These are phyloP conservation scores for Schizothorax lantsangensis DNA, from an alignment of 2,797 vertebrate species.

Conservation along the genomic window DNA sequence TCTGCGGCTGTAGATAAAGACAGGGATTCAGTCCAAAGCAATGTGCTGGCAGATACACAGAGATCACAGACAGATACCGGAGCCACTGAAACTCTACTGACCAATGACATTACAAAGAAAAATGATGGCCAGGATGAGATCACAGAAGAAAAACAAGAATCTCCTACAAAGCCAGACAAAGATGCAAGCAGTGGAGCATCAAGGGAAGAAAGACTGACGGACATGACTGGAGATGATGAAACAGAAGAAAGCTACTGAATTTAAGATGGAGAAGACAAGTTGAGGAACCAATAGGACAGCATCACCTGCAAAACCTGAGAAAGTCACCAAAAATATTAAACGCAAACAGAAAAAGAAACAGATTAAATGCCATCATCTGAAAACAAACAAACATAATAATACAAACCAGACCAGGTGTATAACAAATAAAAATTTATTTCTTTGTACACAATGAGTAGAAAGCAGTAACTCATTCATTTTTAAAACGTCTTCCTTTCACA, in stretches of 20 bases:
- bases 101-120: constrained; percentile 58
- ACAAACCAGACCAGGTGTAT: constrained; percentile 63
- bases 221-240: constrained; percentile 9
- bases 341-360: constrained; percentile 60
- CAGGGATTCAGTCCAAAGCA: constrained; percentile 49
- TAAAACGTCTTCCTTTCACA: constrained; percentile 79
- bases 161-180: constrained; percentile 14
- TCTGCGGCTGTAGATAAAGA: constrained; percentile 64
- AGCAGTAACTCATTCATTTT: constrained; percentile 79
- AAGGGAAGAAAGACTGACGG: constrained; percentile 7
- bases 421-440: constrained; percentile 88
- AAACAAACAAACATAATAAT: constrained; percentile 17
- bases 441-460: constrained; percentile 85
- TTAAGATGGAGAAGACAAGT: constrained; percentile 28
- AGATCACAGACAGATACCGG: constrained; percentile 62
- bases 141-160: constrained; percentile 39
- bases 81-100: constrained; percentile 62
- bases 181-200: constrained; percentile 11
- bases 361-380: constrained; percentile 50
- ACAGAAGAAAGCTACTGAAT: constrained; percentile 25
- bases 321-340: constrained; percentile 57
- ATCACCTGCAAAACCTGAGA: constrained; percentile 54
- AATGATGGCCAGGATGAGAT: constrained; percentile 55
- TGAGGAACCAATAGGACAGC: constrained; percentile 31
- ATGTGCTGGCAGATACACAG: constrained; percentile 60